Evolutionary conservation across 2,888 invertebrate genomes (phyloP).

Genomic region (Ptilodon capucinus): DNA sequence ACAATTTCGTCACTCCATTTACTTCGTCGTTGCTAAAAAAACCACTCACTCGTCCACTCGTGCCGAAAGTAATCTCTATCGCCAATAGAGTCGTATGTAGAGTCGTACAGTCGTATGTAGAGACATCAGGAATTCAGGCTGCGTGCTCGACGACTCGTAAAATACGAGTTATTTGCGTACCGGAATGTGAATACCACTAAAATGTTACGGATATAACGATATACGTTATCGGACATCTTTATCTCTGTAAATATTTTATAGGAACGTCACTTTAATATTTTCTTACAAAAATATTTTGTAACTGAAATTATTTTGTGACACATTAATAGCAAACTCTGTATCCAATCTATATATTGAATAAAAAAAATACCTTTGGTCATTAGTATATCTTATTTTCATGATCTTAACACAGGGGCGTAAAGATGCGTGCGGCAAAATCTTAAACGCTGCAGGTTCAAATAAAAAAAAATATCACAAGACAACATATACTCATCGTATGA

Average conservation of each 20-base stretch:
- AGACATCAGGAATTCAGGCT: slow-evolving; percentile 8
- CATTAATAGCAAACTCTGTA: too few species aligned
- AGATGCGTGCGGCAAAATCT: too few species aligned
- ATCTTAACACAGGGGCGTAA: too few species aligned
- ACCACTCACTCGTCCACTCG: neutral
- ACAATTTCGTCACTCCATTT: neutral
- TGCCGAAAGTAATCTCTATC: neutral
- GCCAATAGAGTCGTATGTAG: neutral
- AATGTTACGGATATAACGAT: slow-evolving; percentile 15
- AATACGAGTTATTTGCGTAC: slow-evolving; percentile 23
- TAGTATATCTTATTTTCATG: too few species aligned
- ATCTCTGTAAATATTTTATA: slow-evolving; percentile 15
- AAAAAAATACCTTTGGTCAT: too few species aligned
- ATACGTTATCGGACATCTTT: slow-evolving; percentile 14
- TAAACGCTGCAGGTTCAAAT: too few species aligned
- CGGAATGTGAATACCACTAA: slow-evolving; percentile 10
- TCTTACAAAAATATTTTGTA: too few species aligned
- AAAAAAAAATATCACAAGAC: too few species aligned
- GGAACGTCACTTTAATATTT: neutral
- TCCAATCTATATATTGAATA: too few species aligned
- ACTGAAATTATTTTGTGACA: too few species aligned
- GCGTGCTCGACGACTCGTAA: slow-evolving; percentile 11
- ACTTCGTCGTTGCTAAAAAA: neutral
- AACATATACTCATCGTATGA: too few species aligned
- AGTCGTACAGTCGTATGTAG: neutral